Conservation (phyloP, 2,797 vertebrate genomes). For the Ctenosaura bakeri region DNA sequence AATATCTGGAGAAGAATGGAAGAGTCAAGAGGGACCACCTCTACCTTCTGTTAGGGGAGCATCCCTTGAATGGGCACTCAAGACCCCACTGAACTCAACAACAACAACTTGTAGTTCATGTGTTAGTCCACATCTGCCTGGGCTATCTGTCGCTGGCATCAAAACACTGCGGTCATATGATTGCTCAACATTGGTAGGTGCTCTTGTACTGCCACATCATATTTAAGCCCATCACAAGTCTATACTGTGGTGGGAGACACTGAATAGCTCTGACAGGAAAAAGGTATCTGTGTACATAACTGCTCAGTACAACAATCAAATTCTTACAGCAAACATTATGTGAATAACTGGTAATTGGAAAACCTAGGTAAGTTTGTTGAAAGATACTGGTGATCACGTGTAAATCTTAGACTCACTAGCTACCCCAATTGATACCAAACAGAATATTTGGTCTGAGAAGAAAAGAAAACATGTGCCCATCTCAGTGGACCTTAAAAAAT, state of each 20-base stretch:
- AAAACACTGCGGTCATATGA: not conserved
- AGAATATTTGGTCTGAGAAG: not conserved
- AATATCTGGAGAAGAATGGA: no score
- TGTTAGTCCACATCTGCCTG: no score
- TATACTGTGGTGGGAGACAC: not conserved
- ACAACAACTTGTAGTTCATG: not conserved
- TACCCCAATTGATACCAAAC: not conserved
- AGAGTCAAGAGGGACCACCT: not conserved
- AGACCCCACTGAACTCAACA: not conserved
- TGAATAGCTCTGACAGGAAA: not conserved
- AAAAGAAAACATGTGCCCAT: not conserved
- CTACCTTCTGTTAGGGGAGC: no score
- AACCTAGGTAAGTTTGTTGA: not conserved
- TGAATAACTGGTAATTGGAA: not conserved
- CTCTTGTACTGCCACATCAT: not conserved
- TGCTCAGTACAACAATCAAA: not conserved
- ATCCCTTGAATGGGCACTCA: not conserved
- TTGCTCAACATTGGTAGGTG: not conserved
- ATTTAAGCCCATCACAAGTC: not conserved
- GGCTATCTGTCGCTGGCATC: not conserved
- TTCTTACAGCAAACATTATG: not conserved
- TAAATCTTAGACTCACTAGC: not conserved
- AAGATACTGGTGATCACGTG: not conserved
- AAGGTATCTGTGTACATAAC: not conserved
- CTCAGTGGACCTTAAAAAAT: not conserved